These are phyloP conservation scores for Stichopus chloronotus DNA, from an alignment of 35 echinoderm and acorn worm species.

Conservation along the genomic window DNA sequence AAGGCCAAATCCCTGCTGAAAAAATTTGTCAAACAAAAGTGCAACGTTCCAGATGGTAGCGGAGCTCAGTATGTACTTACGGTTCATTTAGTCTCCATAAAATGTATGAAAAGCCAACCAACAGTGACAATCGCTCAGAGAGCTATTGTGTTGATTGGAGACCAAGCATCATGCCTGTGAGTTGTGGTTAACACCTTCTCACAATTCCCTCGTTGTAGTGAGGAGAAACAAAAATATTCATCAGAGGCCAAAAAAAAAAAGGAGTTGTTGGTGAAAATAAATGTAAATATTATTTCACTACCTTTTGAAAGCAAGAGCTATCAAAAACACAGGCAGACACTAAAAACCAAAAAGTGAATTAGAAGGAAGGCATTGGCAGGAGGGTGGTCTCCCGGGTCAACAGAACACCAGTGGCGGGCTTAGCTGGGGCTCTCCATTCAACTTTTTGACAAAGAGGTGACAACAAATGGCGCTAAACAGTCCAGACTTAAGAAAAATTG, in stretches of 20 bases:
- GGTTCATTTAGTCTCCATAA: slow-evolving; percentile 27
- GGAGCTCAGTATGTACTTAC: not conserved
- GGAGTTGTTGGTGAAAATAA: slow-evolving; percentile 23
- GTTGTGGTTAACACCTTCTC: no score
- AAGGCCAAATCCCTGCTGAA: not conserved
- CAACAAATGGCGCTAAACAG: not conserved
- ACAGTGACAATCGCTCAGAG: not conserved
- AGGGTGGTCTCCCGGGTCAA: not conserved
- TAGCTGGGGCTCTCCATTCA: slow-evolving; percentile 4
- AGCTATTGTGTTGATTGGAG: slow-evolving; percentile 26
- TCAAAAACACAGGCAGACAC: not conserved
- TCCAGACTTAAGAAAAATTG: not conserved
- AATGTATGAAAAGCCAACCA: slow-evolving; percentile 13
- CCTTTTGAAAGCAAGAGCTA: not conserved
- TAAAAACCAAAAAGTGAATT: not conserved
- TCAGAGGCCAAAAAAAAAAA: not conserved
- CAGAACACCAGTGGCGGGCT: not conserved
- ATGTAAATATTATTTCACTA: slow-evolving; percentile 40
- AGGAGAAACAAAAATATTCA: no score
- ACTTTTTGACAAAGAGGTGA: slow-evolving; percentile 20
- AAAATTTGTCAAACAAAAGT: slow-evolving; percentile 39
- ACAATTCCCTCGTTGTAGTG: no score
- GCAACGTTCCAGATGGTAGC: not conserved
- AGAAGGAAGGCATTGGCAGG: not conserved
- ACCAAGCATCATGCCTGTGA: not conserved